These are phyloP conservation scores for Elmis aenea DNA, from an alignment of 2,888 invertebrate genomes.

Conservation along the genomic window DNA sequence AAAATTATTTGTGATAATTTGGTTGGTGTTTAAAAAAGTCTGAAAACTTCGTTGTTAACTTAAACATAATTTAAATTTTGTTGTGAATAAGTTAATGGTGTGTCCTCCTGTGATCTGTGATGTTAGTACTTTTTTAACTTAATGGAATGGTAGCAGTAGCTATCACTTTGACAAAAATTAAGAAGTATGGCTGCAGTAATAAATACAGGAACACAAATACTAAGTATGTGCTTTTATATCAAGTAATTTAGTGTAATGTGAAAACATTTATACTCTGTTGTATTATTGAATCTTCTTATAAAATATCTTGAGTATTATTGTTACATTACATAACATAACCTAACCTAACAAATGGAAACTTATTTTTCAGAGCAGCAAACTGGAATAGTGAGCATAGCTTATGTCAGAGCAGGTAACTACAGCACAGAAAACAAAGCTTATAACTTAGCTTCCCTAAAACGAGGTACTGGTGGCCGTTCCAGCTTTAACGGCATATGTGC, in stretches of 20 bases:
- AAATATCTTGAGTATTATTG: no score
- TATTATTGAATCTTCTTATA: no score
- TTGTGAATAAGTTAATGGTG: no score
- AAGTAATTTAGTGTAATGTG: not conserved
- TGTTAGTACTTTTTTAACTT: no score
- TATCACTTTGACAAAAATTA: not conserved
- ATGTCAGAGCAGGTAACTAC: constrained; percentile 45
- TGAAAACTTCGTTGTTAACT: no score
- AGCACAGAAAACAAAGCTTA: constrained; percentile 52
- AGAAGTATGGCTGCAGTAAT: constrained; percentile 37
- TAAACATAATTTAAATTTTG: no score
- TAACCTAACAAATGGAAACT: constrained; percentile 5
- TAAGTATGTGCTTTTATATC: constrained; percentile 31
- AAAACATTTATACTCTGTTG: not conserved
- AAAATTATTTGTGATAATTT: no score
- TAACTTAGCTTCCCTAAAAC: constrained; percentile 65
- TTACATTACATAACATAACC: constrained; percentile 32
- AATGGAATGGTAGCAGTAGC: no score
- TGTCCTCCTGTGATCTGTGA: no score
- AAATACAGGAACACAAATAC: constrained; percentile 34
- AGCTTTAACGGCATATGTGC: constrained; percentile 96
- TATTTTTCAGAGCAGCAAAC: constrained; percentile 34
- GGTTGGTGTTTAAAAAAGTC: no score
- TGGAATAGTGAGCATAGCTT: constrained; percentile 38
- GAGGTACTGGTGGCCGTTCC: constrained; percentile 87